phyloP scores from a whole-genome alignment of 1,140 invertebrate genomes.

The Drosophila eugracilis region DNA sequence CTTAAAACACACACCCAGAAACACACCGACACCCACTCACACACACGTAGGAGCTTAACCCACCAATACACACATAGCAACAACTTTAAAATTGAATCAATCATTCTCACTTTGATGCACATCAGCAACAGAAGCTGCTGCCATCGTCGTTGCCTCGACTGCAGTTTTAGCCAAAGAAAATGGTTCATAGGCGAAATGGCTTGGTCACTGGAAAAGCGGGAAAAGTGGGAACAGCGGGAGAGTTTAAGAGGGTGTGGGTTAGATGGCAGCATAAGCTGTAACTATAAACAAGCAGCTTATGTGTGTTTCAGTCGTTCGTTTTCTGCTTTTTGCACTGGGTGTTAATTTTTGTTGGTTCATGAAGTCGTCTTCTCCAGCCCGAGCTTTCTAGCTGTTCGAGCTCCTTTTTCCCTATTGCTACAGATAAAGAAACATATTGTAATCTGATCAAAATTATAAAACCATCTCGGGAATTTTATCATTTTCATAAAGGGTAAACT shows the following conservation, averaged over 20 bases:
- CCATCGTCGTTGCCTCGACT: slow-evolving; percentile 62
- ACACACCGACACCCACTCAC: slow-evolving; percentile 25
- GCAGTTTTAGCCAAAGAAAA: slow-evolving; percentile 75
- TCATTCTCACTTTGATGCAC: slow-evolving; percentile 85
- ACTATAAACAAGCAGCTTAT: slow-evolving; percentile 84
- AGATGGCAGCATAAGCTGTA: slow-evolving; percentile 80
- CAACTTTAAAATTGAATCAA: slow-evolving; percentile 84
- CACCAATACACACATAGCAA: slow-evolving; percentile 49
- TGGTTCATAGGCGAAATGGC: slow-evolving; percentile 56
- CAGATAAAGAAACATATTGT: slow-evolving; percentile 2
- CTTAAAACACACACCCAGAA: slow-evolving; percentile 46
- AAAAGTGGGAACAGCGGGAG: not conserved
- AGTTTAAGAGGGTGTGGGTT: slow-evolving; percentile 4
- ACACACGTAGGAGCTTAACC: slow-evolving; percentile 24
- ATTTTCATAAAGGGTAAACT: not conserved
- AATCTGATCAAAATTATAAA: not conserved
- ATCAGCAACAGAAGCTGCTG: slow-evolving; percentile 81
- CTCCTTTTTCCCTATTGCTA: slow-evolving; percentile 20
- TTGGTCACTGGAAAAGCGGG: slow-evolving; percentile 28
- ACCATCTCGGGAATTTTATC: no score
- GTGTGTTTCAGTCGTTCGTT: slow-evolving; percentile 75
- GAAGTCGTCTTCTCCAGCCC: slow-evolving; percentile 55
- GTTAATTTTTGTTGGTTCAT: slow-evolving; percentile 83
- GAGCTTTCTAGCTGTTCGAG: slow-evolving; percentile 18
- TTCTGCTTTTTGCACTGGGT: slow-evolving; percentile 75